These are phyloP conservation scores for Porites australiensis DNA, from an alignment of 64 coral and sea anemone genomes.

Conservation along the genomic window DNA sequence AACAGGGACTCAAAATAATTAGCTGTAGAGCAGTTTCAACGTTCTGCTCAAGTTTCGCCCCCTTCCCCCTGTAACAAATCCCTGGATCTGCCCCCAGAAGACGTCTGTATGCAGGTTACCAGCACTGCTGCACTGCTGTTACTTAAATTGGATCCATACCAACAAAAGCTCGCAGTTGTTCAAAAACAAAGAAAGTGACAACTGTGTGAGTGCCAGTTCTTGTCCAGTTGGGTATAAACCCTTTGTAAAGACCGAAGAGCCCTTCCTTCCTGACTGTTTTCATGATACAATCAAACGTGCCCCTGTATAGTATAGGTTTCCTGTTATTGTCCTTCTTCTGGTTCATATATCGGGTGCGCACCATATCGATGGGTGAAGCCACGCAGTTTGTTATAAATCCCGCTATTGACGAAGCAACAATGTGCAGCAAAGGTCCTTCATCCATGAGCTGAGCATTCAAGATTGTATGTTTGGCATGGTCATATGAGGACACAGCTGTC, in stretches of 20 bases:
- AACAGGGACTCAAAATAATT: too few relatives aligned
- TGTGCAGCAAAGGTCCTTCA: conserved; percentile 80
- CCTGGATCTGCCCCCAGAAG: too few relatives aligned
- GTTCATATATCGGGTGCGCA: conserved; percentile 88
- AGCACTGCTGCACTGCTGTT: too few relatives aligned
- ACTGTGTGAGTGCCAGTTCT: conserved; percentile 88
- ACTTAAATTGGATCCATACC: conserved; percentile 75
- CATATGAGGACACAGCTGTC: conserved; percentile 81
- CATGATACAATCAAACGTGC: conserved; percentile 71
- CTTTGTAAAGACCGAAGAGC: conserved; percentile 82
- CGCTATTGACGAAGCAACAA: conserved; percentile 75
- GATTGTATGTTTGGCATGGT: conserved; percentile 79
- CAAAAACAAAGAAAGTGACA: conserved; percentile 88
- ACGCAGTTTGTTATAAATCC: conserved; percentile 70
- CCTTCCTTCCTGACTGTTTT: conserved; percentile 83
- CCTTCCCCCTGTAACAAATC: too few relatives aligned
- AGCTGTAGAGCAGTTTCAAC: too few relatives aligned
- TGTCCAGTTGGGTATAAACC: conserved; percentile 91
- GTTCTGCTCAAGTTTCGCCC: too few relatives aligned
- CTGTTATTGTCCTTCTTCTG: conserved; percentile 71
- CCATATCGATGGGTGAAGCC: conserved; percentile 81
- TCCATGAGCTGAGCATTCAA: conserved; percentile 75
- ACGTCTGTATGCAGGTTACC: too few relatives aligned
- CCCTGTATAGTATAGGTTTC: conserved; percentile 69
- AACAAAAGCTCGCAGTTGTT: conserved; percentile 80